phyloP scores from a whole-genome alignment of 2,888 invertebrate genomes.

The Cryptophagus acutangulus region DNA sequence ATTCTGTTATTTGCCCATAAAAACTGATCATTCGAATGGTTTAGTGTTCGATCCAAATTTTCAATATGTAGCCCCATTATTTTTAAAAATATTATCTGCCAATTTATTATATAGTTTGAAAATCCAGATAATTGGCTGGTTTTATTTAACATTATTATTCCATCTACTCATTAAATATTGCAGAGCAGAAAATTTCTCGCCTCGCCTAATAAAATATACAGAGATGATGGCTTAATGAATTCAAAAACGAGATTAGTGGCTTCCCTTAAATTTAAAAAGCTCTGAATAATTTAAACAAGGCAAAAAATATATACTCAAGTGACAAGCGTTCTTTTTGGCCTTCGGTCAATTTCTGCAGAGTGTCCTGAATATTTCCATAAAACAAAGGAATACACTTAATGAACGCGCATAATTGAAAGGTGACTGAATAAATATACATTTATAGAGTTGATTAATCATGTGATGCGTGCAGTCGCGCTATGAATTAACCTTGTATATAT shows the following conservation, averaged over 20 bases:
- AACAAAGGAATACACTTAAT: constrained; percentile 15
- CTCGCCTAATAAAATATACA: constrained; percentile 17
- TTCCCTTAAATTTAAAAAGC: constrained; percentile 21
- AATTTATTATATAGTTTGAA: no score
- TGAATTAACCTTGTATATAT: neutral
- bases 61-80: no score
- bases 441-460: neutral
- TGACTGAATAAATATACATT: neutral
- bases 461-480: neutral
- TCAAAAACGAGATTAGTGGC: constrained; percentile 22
- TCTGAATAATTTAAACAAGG: constrained; percentile 21
- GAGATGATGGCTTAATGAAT: constrained; percentile 17
- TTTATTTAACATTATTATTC: constrained; percentile 1
- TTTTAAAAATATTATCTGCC: no score
- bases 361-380: constrained; percentile 12
- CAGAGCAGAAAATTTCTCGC: constrained; percentile 23
- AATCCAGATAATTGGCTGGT: no score
- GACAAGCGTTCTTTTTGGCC: constrained; percentile 10
- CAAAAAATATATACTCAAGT: no score
- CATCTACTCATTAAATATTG: neutral
- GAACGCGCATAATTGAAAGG: constrained; percentile 10
- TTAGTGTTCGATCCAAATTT: no score
- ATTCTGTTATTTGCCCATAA: no score
- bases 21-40: no score
- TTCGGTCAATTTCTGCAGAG: constrained; percentile 7